Base-by-base conservation (phyloP, 2,888 invertebrate genomes). In the Neoaliturus tenellus region DNA sequence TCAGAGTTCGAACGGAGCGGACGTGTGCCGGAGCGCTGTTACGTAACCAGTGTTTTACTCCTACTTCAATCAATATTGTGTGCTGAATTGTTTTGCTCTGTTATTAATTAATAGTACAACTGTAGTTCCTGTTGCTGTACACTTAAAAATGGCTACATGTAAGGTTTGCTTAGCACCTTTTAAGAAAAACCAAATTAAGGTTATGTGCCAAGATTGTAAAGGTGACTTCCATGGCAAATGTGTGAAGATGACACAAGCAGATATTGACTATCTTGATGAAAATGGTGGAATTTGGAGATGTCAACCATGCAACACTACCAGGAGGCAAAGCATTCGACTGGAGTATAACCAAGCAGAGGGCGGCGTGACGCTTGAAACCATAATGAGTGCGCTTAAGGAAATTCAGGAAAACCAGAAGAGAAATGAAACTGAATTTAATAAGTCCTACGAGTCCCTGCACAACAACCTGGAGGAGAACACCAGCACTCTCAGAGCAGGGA, bases 331-430 rank as follows among this genome's bases (percentile, higher is more conserved):
- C 35, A 69, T 69, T 33, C 8, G 33, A 1, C n/a, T 69, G 35
- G 69, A 69, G 35, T 69, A 33, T n/a, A 14, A 12, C n/a, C 28
- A 31, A 12, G 69, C 33, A 2, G 69, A 69, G n/a, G 69, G 35
- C 10, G 35, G 35, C 1, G 33, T 33, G 33, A 69, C 69, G 2
- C 35, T 69, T 6, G 69, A 69, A 6, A 69, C 33, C 6, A 33
- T 69, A 8, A 69, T 69, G 69, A 10, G 10, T 8, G 31, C 35
- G 6, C 33, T 69, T 2, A 69, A n/a, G n/a, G 69, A 69, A n/a
- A 69, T 69, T 1, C 69, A 69, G 69, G 33, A 69, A 69, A n/a
- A 31, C 10, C 69, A 69, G n/a, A 35, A 31, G 69, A 69, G n/a
- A 14, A 69, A 10, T n/a, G 31, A 8, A n/a, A 35, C 69, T 12